These are phyloP conservation scores for Coturnix japonica DNA, from an alignment of 2,113 vertebrate genomes.

Conservation along the genomic window DNA sequence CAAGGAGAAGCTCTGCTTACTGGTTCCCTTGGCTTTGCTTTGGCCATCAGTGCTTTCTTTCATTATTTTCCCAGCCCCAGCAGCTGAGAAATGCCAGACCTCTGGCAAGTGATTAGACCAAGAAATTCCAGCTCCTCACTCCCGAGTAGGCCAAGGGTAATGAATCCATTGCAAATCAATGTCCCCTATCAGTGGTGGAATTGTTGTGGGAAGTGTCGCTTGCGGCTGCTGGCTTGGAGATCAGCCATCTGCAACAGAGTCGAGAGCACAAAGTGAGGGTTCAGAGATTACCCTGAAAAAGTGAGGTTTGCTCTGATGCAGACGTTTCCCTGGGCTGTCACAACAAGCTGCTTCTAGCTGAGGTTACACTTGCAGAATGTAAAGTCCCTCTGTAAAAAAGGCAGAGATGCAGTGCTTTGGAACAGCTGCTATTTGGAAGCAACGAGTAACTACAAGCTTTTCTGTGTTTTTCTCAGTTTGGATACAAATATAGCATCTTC, in stretches of 20 bases:
- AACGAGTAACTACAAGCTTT: neutral
- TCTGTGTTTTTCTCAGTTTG: constrained; percentile 6
- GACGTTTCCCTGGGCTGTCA: constrained; percentile 12
- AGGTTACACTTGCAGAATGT: neutral
- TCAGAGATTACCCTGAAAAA: constrained; percentile 24
- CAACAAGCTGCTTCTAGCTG: neutral
- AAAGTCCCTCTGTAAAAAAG: neutral
- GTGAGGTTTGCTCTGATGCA: neutral
- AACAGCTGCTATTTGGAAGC: neutral
- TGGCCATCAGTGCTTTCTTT: neutral
- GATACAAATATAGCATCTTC: neutral
- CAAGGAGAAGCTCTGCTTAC: neutral
- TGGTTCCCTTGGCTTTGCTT: neutral
- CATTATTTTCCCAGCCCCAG: neutral
- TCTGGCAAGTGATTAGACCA: neutral
- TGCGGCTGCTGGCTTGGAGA: neutral
- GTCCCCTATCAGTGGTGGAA: constrained; percentile 24
- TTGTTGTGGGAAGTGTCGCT: constrained; percentile 36
- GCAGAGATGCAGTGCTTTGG: neutral
- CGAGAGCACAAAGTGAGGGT: neutral
- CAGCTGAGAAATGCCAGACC: neutral
- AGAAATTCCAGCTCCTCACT: constrained; percentile 35
- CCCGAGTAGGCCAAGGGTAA: neutral
- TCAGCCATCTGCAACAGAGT: neutral
- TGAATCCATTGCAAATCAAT: constrained; percentile 54